Percentiles rank a stretch among this genome's conserved stretches.
These are phyloP conservation scores for Solenodon paradoxus DNA, from an alignment of 2,113 vertebrate species.

Conservation along the genomic window DNA sequence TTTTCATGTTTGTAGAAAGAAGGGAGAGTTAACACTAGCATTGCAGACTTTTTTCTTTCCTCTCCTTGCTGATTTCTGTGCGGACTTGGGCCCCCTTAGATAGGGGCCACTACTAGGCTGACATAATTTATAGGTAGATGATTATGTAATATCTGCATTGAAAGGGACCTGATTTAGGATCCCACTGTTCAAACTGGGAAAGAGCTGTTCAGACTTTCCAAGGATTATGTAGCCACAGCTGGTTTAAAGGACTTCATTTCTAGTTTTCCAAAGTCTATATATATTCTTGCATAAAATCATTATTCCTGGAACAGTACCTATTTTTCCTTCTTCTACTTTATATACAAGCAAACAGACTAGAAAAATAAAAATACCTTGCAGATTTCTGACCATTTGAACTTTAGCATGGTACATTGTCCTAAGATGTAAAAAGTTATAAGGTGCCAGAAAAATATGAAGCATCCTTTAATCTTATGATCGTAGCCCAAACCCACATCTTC, in stretches of 20 bases:
- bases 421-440: not conserved
- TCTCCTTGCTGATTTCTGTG: not conserved
- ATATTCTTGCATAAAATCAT: not conserved
- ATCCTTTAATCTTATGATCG: not conserved
- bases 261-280: not conserved
- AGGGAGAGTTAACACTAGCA: not conserved
- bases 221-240: not conserved
- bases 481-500: not conserved
- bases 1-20: not conserved
- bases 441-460: not conserved
- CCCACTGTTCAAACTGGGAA: not conserved
- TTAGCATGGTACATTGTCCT: not conserved
- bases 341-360: not conserved
- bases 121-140: not conserved
- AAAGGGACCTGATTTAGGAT: not conserved
- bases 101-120: not conserved
- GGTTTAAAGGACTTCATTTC: constrained; percentile 8
- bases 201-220: not conserved
- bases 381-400: not conserved
- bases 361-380: not conserved
- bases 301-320: not conserved
- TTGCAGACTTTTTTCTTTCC: not conserved
- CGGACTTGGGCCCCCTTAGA: not conserved
- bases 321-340: not conserved
- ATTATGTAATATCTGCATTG: not conserved